Percentiles rank a stretch among this genome's conserved stretches.
phyloP scores from a whole-genome alignment of 2,797 vertebrate species.

The Tokudaia muenninki region DNA sequence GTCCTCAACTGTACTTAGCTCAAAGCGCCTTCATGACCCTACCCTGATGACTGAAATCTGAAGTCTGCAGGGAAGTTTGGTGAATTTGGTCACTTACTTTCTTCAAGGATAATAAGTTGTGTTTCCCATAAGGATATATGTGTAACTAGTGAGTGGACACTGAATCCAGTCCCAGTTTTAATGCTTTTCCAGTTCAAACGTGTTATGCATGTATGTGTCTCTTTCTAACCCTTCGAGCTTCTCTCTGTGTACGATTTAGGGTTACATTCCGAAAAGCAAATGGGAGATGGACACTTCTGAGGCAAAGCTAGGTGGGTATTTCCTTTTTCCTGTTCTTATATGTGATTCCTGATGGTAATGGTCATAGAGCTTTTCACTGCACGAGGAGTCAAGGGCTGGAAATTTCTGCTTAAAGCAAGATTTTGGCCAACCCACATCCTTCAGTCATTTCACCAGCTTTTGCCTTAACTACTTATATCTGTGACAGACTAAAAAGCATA shows the following conservation, averaged over 20 bases:
- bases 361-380: constrained; percentile 81
- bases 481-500: constrained; percentile 33
- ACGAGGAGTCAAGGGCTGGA: constrained; percentile 65
- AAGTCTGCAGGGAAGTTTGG: constrained; percentile 68
- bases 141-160: constrained; percentile 82
- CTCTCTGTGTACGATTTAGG: constrained; percentile 98
- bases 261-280: constrained; percentile 99
- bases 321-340: constrained; percentile 90
- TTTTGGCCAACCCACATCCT: constrained; percentile 61
- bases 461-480: constrained; percentile 62
- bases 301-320: constrained; percentile 98
- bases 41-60: constrained; percentile 59
- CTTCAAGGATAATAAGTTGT: constrained; percentile 84
- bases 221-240: constrained; percentile 97
- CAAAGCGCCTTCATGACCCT: constrained; percentile 74
- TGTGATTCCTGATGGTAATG: constrained; percentile 86
- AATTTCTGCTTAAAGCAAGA: constrained; percentile 61
- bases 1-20: constrained; percentile 64
- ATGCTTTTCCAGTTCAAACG: constrained; percentile 90
- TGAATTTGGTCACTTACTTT: constrained; percentile 81
- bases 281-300: constrained; percentile 99
- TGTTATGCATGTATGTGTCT: constrained; percentile 90
- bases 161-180: constrained; percentile 86
- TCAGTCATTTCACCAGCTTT: constrained; percentile 54
- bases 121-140: constrained; percentile 84